Conservation (phyloP, 2,113 vertebrate genomes). For the Polypterus bichir region DNA sequence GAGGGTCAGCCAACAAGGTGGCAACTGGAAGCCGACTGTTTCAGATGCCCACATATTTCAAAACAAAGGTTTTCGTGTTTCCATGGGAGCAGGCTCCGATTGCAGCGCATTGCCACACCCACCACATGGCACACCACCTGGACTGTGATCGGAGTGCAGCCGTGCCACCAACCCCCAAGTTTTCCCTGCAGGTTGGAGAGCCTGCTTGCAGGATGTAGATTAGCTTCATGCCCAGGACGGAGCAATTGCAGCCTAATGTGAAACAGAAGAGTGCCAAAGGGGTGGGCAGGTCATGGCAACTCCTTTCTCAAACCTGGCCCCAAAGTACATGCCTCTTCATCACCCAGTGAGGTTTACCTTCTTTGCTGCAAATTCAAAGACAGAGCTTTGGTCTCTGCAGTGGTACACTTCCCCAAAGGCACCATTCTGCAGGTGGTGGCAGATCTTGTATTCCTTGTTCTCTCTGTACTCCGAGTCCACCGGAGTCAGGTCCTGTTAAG, state of each 20-base stretch:
- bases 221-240: too few species aligned
- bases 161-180: too few species aligned
- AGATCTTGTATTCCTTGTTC: constrained; percentile 65
- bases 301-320: not conserved
- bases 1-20: not conserved
- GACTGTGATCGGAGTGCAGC: too few species aligned
- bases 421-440: constrained; percentile 65
- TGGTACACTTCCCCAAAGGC: constrained; percentile 81
- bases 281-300: not conserved
- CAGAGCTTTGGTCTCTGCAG: constrained; percentile 72
- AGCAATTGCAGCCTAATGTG: too few species aligned
- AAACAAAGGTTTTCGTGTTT: not conserved
- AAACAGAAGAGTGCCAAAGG: too few species aligned
- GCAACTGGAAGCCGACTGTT: not conserved
- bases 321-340: constrained; percentile 1
- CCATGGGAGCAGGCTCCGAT: too few species aligned
- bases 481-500: constrained; percentile 62
- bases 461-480: constrained; percentile 84
- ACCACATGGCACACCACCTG: too few species aligned
- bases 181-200: too few species aligned
- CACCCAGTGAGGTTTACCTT: constrained; percentile 50
- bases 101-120: too few species aligned
- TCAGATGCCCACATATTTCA: not conserved
- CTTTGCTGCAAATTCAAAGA: constrained; percentile 80
- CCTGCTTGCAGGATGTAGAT: too few species aligned